Base-by-base conservation (phyloP, 2,113 vertebrate genomes). In the Dissostichus mawsoni region DNA sequence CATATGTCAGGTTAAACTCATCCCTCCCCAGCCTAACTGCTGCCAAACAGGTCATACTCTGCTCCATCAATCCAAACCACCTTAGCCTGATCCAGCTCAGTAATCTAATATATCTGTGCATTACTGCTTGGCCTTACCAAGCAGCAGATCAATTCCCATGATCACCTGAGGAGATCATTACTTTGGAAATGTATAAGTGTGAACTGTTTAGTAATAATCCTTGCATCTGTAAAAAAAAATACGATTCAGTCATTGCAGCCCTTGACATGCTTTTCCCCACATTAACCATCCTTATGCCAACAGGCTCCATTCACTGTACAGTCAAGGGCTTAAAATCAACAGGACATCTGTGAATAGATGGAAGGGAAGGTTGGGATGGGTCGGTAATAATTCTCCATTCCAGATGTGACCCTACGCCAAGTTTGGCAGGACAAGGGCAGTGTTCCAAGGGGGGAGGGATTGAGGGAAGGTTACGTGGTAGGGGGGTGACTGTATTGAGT, bases 341-440 rank as follows among this genome's bases (percentile, higher is more conserved):
- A 74, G 84, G 91, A 91, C 93, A 94, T 94, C 93, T 94, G 93
- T 90, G 88, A 77, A 55, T 82, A 70, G 71, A 82, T 69, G 70
- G 66, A 84, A 87, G 81, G 71, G 78, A 84, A 82, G 75, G 82
- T 69, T 36, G 44, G 78, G 63, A 72, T 10, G 66, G 93, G 95
- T 93, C 84, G 83, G 94, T 92, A 95, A 94, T 95, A 92, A 93
- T 94, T 95, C 95, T 94, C 94, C 86, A 94, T 94, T 95, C 96
- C 96, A 97, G 95, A 97, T 97, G 96, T 96, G 96, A 95, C 96
- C 95, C 91, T 95, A 89, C 61, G 94, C 95, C 95, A 94, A 82
- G 81, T 84, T 72, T 89, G 87, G 90, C 87, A 83, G 73, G 88
- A 84, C 57, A 41, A 87, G 88, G 81, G 64, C 82, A 81, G 63